phyloP scores from a whole-genome alignment of 2,797 vertebrate species.

The Cichlasoma orientale region DNA sequence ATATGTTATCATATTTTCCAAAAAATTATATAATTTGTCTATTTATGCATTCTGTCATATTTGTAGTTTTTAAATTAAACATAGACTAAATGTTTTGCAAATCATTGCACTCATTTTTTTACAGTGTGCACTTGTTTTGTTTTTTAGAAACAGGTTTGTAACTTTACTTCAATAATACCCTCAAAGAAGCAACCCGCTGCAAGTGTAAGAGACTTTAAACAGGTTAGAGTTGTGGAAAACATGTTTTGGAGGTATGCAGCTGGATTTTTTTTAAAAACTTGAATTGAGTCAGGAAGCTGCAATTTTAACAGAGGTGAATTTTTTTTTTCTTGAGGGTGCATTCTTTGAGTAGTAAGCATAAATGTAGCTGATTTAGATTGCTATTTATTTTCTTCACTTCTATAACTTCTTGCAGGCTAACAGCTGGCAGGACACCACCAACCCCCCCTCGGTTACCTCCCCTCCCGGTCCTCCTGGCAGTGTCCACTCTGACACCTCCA shows the following conservation, averaged over 20 bases:
- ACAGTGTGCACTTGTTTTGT: neutral
- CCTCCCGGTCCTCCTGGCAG: slow-evolving; percentile 83
- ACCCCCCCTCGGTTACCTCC: slow-evolving; percentile 82
- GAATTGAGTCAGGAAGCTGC: neutral
- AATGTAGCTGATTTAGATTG: slow-evolving; percentile 8
- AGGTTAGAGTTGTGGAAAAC: neutral
- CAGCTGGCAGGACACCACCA: slow-evolving; percentile 87
- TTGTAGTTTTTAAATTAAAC: neutral
- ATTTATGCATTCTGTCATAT: no score
- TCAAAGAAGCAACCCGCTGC: neutral
- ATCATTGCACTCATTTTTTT: neutral
- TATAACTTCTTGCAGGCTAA: slow-evolving; percentile 77
- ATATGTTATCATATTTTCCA: neutral
- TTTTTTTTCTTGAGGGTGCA: neutral
- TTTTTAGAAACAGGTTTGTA: neutral
- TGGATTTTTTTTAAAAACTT: neutral
- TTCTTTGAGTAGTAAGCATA: slow-evolving; percentile 3
- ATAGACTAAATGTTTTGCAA: neutral
- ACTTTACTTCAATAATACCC: neutral
- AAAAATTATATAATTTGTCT: no score
- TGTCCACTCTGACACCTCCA: slow-evolving; percentile 86
- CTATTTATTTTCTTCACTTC: slow-evolving; percentile 11
- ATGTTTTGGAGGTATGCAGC: neutral
- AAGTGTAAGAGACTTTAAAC: neutral
- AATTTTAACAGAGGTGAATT: neutral